Evolutionary conservation across 2,888 invertebrate genomes (phyloP).

Genomic region (Drosophila macrospina): DNA sequence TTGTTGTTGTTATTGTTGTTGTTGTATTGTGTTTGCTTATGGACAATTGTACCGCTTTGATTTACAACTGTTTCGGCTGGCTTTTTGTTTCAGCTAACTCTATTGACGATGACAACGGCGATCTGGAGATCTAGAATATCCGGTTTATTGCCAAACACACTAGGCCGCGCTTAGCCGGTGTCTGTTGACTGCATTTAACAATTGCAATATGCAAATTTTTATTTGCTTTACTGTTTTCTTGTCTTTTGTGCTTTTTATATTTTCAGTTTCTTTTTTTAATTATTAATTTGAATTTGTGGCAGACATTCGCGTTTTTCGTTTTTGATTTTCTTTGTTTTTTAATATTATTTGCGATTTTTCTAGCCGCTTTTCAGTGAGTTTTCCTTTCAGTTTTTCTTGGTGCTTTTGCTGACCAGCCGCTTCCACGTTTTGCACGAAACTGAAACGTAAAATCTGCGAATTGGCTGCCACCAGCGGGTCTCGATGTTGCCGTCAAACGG

Average conservation of each 20-base stretch:
- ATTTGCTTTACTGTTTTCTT: background rate
- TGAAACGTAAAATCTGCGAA: slow-evolving; percentile 78
- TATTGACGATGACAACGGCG: slow-evolving; percentile 16
- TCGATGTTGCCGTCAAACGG: slow-evolving; percentile 26
- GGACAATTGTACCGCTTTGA: slow-evolving; percentile 33
- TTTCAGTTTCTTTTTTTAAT: slow-evolving; percentile 15
- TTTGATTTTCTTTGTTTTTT: background rate
- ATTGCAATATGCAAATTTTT: slow-evolving; percentile 56
- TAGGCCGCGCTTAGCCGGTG: slow-evolving; percentile 29
- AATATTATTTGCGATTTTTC: slow-evolving; percentile 3
- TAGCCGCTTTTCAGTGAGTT: slow-evolving; percentile 16
- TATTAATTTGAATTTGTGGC: slow-evolving; percentile 1
- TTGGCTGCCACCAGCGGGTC: slow-evolving; percentile 34
- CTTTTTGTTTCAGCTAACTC: slow-evolving; percentile 37
- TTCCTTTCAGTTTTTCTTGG: slow-evolving; percentile 30
- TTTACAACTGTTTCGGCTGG: slow-evolving; percentile 24
- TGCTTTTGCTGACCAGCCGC: slow-evolving; percentile 68
- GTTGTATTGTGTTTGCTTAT: slow-evolving; percentile 15
- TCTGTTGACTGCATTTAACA: slow-evolving; percentile 38
- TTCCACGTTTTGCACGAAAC: slow-evolving; percentile 81
- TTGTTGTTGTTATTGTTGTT: background rate
- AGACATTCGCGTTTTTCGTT: slow-evolving; percentile 16
- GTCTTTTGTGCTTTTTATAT: background rate
- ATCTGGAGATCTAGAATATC: slow-evolving; percentile 73
- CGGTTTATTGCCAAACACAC: slow-evolving; percentile 71